Evolutionary conservation across 1,140 invertebrate species (phyloP), one percentile per base, ranked within the genome.

Genomic region (Lasaia peninsularis): DNA sequence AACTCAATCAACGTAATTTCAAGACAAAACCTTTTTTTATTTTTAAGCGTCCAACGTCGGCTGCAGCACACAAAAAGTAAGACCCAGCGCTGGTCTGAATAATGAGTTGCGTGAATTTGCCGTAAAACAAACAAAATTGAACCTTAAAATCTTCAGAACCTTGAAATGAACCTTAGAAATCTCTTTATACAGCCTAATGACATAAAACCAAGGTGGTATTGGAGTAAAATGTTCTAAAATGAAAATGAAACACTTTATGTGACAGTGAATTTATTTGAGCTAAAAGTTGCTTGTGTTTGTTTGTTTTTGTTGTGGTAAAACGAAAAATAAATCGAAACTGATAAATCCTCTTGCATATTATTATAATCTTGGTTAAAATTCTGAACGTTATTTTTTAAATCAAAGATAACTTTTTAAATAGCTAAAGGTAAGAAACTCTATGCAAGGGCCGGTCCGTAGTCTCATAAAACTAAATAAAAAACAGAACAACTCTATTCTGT

Each of bases 1-100:
- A 84, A 83, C 85, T 88, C 85, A 88, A 88, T 86, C 85, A 88
- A 80, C 76, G 76, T 75, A 78, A 76, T 81, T 82, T 85, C 80
- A 79, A 87, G 80, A 86, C 82, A 84, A 83, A 81, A 77, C 81
- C n/a, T 81, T 82, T 71, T 76, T 80, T 72, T 75, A 65, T 67
- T 70, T 61, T 70, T 77, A 65, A 74, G 61, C 56, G 44, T n/a
- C 21, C 24, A 18, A 14, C 16, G 14, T 52, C 16, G 28, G 31
- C 16, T 20, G 72, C 63, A 55, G 40, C 67, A 58, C 69, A 81
- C 73, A 86, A 87, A 84, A 84, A 87, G 82, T 75, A 74, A 60
- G 69, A 56, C 56, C 64, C 69, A 68, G 55, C 69, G 73, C 78
- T 80, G 80, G 76, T 74, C 79, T 78, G 66, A 71, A 82, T 87